Evolutionary conservation across 2,113 vertebrate species (phyloP), one percentile per base, ranked within the genome.

Genomic region (Oenanthe oenanthe): DNA sequence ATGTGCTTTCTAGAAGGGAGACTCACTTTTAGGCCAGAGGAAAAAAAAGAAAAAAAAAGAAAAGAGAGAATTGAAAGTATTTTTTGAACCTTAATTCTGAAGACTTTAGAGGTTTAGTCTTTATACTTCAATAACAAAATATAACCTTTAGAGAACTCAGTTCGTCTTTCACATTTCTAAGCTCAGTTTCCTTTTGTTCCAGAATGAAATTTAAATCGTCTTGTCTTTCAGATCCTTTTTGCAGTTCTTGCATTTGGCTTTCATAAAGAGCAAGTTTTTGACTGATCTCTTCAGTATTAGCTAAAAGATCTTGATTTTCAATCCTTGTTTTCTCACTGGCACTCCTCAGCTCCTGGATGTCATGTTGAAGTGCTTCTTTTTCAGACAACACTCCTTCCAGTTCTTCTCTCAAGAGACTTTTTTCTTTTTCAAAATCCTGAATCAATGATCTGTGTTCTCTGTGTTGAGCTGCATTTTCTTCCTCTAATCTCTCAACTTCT

Each of bases 111-210:
- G 85, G 80, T 95, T 96, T 96, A 96, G 95, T 96, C 88, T 94
- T 93, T 94, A 95, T 95, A 97, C 81, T 93, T 97, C 94, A 96
- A 96, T 96, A 94, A 97, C 92, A 96, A 95, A 97, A 92, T 96
- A 98, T 97, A 89, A 99, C 99, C 99, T 99, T 98, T 88, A 98
- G 91, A 91, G 96, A 89, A 85, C 88, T 92, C 60, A 99, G 92
- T 88, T 99, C 98, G n/a, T 96, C 97, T 97, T 94, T 98, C 73
- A 98, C 57, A 86, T 97, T 97, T 81, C 96, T 97, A 57, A 99
- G 92, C 38, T 98, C 97, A 12, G 95, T 95, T 56, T 99, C 99
- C 95, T 98, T 99, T 89, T 99, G 98, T 43, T 97, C 97, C 73
- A 99, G 96, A 89, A 97, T 93, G 31, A 95, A 94, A 84, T 93